These are phyloP conservation scores for Lepidurus couesii DNA, from an alignment of 1,140 invertebrate genomes.

Conservation along the genomic window DNA sequence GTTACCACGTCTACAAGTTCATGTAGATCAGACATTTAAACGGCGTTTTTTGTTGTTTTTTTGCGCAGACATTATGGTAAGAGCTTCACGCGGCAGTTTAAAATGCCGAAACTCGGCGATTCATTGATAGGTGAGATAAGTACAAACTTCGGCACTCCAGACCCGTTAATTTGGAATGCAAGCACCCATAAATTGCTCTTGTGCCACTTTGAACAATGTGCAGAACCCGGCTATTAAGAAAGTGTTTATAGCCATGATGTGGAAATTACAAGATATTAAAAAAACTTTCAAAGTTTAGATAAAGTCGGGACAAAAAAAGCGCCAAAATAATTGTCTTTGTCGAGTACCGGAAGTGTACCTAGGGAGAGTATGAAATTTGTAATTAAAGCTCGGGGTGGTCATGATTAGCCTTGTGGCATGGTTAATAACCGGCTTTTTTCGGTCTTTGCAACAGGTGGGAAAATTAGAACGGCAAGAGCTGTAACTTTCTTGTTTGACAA, in stretches of 20 bases:
- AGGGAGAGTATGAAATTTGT: slow-evolving; percentile 14
- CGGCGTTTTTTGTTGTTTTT: background rate
- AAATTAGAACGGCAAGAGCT: background rate
- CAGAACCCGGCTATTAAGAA: no score
- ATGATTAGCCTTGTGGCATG: slow-evolving; percentile 21
- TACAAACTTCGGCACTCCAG: background rate
- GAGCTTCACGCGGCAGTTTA: background rate
- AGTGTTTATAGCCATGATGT: no score
- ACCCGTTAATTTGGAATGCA: slow-evolving; percentile 12
- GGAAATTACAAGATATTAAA: no score
- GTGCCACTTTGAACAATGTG: no score
- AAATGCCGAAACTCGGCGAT: background rate
- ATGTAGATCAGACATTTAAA: background rate
- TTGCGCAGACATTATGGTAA: no score
- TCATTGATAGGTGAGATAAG: slow-evolving; percentile 15
- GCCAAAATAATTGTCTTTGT: background rate
- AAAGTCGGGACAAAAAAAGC: no score
- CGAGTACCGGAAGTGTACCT: slow-evolving; percentile 2
- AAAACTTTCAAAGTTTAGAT: no score
- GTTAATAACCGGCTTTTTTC: slow-evolving; percentile 1
- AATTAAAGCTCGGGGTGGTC: slow-evolving; percentile 5
- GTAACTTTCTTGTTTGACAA: background rate
- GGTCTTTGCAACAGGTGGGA: background rate
- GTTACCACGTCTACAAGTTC: background rate
- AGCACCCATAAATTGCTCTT: background rate